A percentile compares a stretch with the other conserved stretches of the same genome.
Evolutionary conservation across 2,888 invertebrate genomes (phyloP).

Genomic region (Clunio marinus): DNA sequence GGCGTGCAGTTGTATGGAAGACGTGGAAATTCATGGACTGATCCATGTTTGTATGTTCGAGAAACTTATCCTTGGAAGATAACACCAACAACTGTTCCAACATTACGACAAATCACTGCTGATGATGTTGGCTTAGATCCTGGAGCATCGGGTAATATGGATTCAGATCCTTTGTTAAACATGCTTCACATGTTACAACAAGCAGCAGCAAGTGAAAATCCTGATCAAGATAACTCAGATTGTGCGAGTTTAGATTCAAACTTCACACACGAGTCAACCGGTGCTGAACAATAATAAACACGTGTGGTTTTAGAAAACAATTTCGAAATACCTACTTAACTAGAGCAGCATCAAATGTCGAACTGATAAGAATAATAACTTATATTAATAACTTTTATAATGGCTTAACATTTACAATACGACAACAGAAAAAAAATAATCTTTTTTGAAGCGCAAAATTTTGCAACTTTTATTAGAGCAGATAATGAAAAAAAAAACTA

Average conservation of each 20-base stretch:
- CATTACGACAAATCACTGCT: conserved; percentile 71
- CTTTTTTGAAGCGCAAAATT: conserved; percentile 2
- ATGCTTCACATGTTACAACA: conserved; percentile 34
- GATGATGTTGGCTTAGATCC: conserved; percentile 91
- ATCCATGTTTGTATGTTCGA: conserved; percentile 87
- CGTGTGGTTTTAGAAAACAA: not conserved
- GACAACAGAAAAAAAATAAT: not conserved
- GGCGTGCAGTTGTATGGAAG: conserved; percentile 85
- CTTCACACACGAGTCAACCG: conserved; percentile 62
- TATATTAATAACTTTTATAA: not conserved
- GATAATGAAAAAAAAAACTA: no score
- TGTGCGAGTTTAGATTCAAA: conserved; percentile 79
- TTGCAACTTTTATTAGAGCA: not conserved
- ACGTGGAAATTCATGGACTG: conserved; percentile 81
- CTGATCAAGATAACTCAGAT: conserved; percentile 80
- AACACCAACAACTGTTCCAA: conserved; percentile 52
- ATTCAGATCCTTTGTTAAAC: conserved; percentile 70
- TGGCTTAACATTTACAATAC: not conserved
- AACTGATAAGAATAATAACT: not conserved
- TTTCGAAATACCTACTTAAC: not conserved
- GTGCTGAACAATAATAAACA: conserved; percentile 28
- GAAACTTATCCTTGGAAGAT: conserved; percentile 91
- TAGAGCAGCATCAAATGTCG: no score
- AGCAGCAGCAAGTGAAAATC: conserved; percentile 62
- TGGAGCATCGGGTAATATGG: conserved; percentile 54